Evolutionary conservation across 2,113 vertebrate species (phyloP).

Genomic region (Sakesphorus luctuosus): DNA sequence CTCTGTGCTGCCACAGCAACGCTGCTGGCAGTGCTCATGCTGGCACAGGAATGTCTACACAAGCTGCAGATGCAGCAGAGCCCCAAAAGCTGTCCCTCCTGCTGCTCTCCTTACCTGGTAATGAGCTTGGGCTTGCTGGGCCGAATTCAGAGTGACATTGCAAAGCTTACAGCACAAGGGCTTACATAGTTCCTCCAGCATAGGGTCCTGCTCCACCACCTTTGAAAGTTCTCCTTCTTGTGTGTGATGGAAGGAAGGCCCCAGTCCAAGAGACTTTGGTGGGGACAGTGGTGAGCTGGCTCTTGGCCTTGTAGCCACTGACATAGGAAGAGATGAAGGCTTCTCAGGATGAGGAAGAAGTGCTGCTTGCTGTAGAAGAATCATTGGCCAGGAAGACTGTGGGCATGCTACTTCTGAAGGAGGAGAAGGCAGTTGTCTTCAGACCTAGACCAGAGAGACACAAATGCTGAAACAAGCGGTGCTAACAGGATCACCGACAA

Average conservation of each 20-base stretch:
- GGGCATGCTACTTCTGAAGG: conserved; percentile 78
- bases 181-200: conserved; percentile 94
- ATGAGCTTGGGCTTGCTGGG: conserved; percentile 97
- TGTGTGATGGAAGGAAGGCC: conserved; percentile 76
- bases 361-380: conserved; percentile 84
- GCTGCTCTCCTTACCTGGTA: conserved; percentile 87
- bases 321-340: conserved; percentile 78
- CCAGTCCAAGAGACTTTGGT: conserved; percentile 77
- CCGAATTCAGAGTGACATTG: conserved; percentile 96
- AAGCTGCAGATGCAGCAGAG: conserved; percentile 3
- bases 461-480: neutral
- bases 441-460: conserved; percentile 69
- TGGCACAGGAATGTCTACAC: neutral
- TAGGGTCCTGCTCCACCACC: conserved; percentile 84
- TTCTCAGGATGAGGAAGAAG: conserved; percentile 75
- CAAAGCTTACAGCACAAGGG: conserved; percentile 98
- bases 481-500: neutral
- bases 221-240: conserved; percentile 84
- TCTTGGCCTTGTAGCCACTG: conserved; percentile 79
- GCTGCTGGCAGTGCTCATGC: neutral
- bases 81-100: neutral
- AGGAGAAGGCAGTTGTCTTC: conserved; percentile 73
- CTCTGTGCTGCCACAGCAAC: conserved; percentile 34
- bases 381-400: conserved; percentile 82
- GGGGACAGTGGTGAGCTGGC: conserved; percentile 74